Evolutionary conservation across 2,113 vertebrate species (phyloP).

Genomic region (Noctilio leporinus): DNA sequence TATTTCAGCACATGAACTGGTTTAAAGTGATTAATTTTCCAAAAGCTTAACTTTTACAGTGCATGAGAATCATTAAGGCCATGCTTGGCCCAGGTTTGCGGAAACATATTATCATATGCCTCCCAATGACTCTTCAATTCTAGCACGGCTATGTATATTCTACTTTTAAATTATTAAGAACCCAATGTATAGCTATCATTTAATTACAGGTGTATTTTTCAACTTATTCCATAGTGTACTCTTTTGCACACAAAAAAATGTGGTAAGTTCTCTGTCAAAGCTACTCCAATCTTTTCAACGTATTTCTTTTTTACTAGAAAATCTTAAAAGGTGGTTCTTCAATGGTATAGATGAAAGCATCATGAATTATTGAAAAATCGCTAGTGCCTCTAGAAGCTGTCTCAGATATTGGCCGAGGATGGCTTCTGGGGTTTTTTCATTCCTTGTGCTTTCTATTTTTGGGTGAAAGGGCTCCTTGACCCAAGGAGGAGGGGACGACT

Average conservation of each 20-base stretch:
- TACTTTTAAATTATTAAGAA: neutral
- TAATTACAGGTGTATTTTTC: neutral
- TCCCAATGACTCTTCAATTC: neutral
- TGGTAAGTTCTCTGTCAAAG: neutral
- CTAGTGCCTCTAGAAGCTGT: neutral
- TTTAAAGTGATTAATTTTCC: conserved; percentile 21
- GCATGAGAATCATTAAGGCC: neutral
- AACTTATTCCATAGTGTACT: neutral
- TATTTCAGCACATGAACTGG: conserved; percentile 41
- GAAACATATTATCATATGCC: neutral
- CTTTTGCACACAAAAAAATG: neutral
- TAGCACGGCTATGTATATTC: neutral
- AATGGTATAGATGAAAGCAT: neutral
- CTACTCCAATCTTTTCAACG: neutral
- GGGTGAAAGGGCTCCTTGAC: neutral
- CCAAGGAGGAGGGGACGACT: neutral
- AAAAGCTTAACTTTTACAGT: conserved; percentile 2
- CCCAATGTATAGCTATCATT: neutral
- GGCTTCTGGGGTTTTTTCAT: neutral
- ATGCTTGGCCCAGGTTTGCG: neutral
- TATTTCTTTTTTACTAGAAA: neutral
- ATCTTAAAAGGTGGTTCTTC: neutral
- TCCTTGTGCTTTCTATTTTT: neutral
- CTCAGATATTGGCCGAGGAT: neutral
- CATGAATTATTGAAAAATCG: neutral